Conservation (phyloP, 2,113 vertebrate genomes). For the Cavia aperea region DNA sequence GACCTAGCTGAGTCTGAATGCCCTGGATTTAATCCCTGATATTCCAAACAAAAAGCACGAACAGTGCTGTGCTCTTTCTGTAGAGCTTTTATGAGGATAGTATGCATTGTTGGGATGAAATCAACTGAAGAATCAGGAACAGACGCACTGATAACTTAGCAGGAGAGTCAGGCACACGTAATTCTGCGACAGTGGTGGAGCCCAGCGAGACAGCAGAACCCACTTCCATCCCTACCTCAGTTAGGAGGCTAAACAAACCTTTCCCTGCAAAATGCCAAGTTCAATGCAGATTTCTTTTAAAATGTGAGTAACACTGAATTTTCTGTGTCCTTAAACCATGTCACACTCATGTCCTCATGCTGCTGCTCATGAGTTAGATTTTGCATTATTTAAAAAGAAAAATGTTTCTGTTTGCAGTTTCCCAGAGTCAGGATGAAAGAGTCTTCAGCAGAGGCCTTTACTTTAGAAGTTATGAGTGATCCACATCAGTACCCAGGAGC, state of each 20-base stretch:
- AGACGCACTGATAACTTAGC: neutral
- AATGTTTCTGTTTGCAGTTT: neutral
- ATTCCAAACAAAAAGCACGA: neutral
- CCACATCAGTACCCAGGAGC: accelerated
- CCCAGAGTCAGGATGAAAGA: neutral
- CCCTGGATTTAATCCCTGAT: neutral
- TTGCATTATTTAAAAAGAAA: neutral
- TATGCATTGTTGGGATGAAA: too few relatives aligned
- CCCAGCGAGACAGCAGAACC: accelerated
- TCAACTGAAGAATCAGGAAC: neutral
- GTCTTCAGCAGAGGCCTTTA: neutral
- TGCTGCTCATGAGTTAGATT: neutral
- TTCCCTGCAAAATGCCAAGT: neutral
- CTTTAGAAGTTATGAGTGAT: neutral
- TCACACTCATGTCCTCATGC: too few relatives aligned
- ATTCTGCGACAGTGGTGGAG: neutral
- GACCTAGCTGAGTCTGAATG: neutral
- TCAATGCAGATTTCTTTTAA: neutral
- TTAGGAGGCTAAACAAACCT: neutral
- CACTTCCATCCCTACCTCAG: neutral
- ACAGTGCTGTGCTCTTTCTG: neutral
- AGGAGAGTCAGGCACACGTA: accelerated
- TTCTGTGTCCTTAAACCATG: neutral
- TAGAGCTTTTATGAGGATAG: neutral
- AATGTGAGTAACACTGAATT: too few relatives aligned